Evolutionary conservation across 2,113 vertebrate species (phyloP), one percentile per base, ranked within the genome.

Genomic region (Apodemus speciosus): DNA sequence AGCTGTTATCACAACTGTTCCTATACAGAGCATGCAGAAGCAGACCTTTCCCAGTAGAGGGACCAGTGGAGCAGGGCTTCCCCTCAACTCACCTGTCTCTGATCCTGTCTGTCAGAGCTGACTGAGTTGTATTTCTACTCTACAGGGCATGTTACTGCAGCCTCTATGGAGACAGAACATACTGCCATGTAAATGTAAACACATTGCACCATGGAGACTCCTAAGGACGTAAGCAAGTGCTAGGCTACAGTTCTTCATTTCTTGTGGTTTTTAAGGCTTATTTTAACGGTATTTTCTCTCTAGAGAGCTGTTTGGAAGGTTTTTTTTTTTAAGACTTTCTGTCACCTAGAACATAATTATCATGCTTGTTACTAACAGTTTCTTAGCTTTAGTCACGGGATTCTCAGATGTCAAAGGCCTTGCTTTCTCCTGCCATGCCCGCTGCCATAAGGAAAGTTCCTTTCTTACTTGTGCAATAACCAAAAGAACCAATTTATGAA

Each of bases 271-370:
- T 75, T 71, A 27, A 95, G 46, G 15, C 53, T 83, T 51, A 43
- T 92, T 92, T 94, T 77, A 8, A 58, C 75, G n/a, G 58, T 68
- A 75, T 49, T 80, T 94, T 88, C 32, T 32, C 68, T 77, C 43
- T 83, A 90, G 81, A 18, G 25, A 38, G 40, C 32, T 53, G 38
- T 84, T 89, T 53, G 73, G 73, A 92, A 83, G 56, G 80, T 80
- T 80, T 53, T 64, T 80, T 79, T 84, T 40, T 11, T 73, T 87
- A 81, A 62, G 35, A 80, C 81, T 91, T 92, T 69, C 7, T 92
- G 56, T 90, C 49, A 75, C 68, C 79, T 76, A 35, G n/a, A 15
- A 1, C 62, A 4, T 30, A 77, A 58, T 73, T 51, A 35, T 35
- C 84, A 66, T 60, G 9, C 23, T 84, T 86, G 60, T 64, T 95